phyloP scores from a whole-genome alignment of 2,797 vertebrate species.

The Pygocentrus nattereri region DNA sequence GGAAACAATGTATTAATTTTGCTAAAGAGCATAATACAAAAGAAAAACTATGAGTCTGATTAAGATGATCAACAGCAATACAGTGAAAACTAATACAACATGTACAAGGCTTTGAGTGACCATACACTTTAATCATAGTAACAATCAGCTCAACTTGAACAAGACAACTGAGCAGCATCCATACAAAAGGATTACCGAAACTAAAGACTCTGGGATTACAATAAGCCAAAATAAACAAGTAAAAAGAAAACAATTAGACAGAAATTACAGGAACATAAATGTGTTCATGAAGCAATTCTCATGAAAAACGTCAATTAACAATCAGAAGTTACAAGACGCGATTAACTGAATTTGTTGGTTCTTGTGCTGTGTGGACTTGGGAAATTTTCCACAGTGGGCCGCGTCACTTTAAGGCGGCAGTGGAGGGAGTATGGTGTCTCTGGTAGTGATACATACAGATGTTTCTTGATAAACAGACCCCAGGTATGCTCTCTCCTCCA shows the following conservation, averaged over 20 bases:
- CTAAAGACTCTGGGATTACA: conserved; percentile 75
- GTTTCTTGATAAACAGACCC: conserved; percentile 76
- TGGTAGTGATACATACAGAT: conserved; percentile 72
- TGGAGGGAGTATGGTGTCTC: conserved; percentile 71
- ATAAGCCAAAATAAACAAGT: conserved; percentile 66
- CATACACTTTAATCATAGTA: conserved; percentile 83
- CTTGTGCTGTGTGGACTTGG: conserved; percentile 68
- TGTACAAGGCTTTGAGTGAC: conserved; percentile 84
- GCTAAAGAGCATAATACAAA: conserved; percentile 77
- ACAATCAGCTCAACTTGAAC: conserved; percentile 74
- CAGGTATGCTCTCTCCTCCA: conserved; percentile 74
- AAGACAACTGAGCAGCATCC: conserved; percentile 70
- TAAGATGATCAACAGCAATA: conserved; percentile 82
- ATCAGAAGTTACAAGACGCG: conserved; percentile 63
- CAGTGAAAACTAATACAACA: conserved; percentile 82
- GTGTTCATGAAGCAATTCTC: conserved; percentile 52
- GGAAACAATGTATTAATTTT: conserved; percentile 72
- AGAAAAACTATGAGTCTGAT: conserved; percentile 71
- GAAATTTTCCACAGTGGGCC: conserved; percentile 67
- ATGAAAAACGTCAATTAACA: conserved; percentile 60
- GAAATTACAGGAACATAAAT: conserved; percentile 38
- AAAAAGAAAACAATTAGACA: conserved; percentile 58
- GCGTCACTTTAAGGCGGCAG: conserved; percentile 56
- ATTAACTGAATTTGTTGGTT: conserved; percentile 63
- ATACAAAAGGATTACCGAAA: conserved; percentile 73